Evolutionary conservation across 1,140 invertebrate species (phyloP).

Genomic region (Tigriopus japonicus): DNA sequence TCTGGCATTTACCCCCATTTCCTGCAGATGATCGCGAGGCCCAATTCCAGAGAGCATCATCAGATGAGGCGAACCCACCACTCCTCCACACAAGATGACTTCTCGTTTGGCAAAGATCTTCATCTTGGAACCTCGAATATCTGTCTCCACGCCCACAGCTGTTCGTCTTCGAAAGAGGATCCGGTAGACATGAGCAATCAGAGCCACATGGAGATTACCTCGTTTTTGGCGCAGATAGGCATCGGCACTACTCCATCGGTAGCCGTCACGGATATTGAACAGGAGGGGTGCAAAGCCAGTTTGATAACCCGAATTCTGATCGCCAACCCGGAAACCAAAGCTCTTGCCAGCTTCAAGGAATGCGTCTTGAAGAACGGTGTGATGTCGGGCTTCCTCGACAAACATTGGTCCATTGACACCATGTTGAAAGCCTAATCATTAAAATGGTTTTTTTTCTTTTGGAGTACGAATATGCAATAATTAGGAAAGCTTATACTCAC

Average conservation of each 20-base stretch:
- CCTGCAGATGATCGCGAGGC: slow-evolving; percentile 45
- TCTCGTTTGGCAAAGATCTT: slow-evolving; percentile 32
- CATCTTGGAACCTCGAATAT: slow-evolving; percentile 8
- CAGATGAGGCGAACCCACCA: slow-evolving; percentile 57
- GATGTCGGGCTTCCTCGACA: slow-evolving; percentile 14
- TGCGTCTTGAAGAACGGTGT: slow-evolving; percentile 13
- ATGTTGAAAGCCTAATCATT: background rate
- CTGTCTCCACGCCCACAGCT: slow-evolving; percentile 12
- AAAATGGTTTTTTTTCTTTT: too few relatives aligned
- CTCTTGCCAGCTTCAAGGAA: slow-evolving; percentile 14
- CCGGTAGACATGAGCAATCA: slow-evolving; percentile 2
- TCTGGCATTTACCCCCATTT: slow-evolving; percentile 38
- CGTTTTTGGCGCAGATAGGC: slow-evolving; percentile 43
- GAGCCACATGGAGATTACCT: slow-evolving; percentile 13
- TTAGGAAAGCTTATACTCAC: too few relatives aligned
- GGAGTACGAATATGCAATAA: too few relatives aligned
- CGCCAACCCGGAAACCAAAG: slow-evolving; percentile 13
- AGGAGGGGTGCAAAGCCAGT: slow-evolving; percentile 9
- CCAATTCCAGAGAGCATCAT: slow-evolving; percentile 74
- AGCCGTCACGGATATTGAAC: slow-evolving; percentile 26
- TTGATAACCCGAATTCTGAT: slow-evolving; percentile 16
- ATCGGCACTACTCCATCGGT: slow-evolving; percentile 31
- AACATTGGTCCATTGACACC: slow-evolving; percentile 15
- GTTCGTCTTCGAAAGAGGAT: slow-evolving; percentile 10
- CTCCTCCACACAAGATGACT: slow-evolving; percentile 55